phyloP scores from a whole-genome alignment of 2,113 vertebrate species.

The Pterocles orientalis region DNA sequence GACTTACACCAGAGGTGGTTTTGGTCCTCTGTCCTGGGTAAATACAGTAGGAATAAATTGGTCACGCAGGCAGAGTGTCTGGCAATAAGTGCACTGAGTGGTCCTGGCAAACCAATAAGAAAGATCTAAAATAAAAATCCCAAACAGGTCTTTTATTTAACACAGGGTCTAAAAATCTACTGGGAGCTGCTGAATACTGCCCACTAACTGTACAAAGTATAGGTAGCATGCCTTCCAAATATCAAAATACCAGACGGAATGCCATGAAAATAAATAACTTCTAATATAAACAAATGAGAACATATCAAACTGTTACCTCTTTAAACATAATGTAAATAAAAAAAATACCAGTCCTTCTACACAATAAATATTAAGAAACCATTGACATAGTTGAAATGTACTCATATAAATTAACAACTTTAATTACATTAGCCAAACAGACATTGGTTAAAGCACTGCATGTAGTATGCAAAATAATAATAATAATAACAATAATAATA shows the following conservation, averaged over 20 bases:
- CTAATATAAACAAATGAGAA: conserved; percentile 88
- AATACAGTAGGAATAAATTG: conserved; percentile 66
- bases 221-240: conserved; percentile 86
- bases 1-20: conserved; percentile 65
- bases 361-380: conserved; percentile 90
- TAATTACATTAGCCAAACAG: conserved; percentile 87
- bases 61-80: conserved; percentile 59
- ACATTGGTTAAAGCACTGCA: conserved; percentile 86
- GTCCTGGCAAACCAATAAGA: conserved; percentile 69
- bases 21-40: conserved; percentile 61
- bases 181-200: conserved; percentile 83
- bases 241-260: conserved; percentile 85
- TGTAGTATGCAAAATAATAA: conserved; percentile 79
- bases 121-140: conserved; percentile 73
- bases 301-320: conserved; percentile 87
- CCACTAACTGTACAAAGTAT: conserved; percentile 85
- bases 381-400: conserved; percentile 89
- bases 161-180: conserved; percentile 79
- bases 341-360: conserved; percentile 88
- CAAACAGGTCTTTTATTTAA: conserved; percentile 79
- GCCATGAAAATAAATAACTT: conserved; percentile 88
- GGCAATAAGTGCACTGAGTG: conserved; percentile 65
- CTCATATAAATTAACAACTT: conserved; percentile 90
- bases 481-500: conserved; percentile 73
- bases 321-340: conserved; percentile 88